Base-by-base conservation (phyloP, 2,797 vertebrate species). In the Tokudaia muenninki region DNA sequence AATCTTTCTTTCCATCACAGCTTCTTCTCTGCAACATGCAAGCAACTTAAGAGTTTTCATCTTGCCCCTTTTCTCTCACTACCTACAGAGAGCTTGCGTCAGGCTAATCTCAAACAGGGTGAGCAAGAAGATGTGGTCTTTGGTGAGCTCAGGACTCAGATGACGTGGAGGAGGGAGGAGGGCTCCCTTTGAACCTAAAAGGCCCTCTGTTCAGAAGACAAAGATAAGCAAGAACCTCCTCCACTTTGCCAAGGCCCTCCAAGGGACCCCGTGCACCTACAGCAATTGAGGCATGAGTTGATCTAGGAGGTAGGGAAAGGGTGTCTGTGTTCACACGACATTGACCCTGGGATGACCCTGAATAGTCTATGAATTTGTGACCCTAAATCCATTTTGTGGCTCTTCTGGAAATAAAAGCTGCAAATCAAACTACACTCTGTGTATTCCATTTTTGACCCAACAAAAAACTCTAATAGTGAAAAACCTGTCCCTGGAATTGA, bases 381-480 rank as follows among this genome's bases (percentile, higher is more conserved):
- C 14, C 34, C 50, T 81, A 61, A 65, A 80, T 17, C 44, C 24
- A 5, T 81, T 52, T 74, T 44, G 34, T 50, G 3, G 29, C 6
- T 87, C 26, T 24, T 81, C 50, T 16, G 3, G 52, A 44, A 41
- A 44, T 41, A 83, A 84, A 52, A 72, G 17, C 1, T 21, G 16
- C 37, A 34, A 50, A 41, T 26, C 2, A 0, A 87, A 67, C 19
- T 34, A 5, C 13, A 0, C 3, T 55, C 90, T 2, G 0, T 1
- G 1, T 6, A 24, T 72, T 41, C 52, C 44, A 14, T 52, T 78
- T 44, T 50, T 3, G 83, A 31, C 83, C 50, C 31, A 70, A 47
- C 6, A n/a, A 80, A 77, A 87, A 6, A 41, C 26, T 31, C 52
- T 59, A 59, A 57, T 29, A n/a, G 41, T 12, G 50, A 63, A 90